Evolutionary conservation across 2,888 invertebrate genomes (phyloP).

Genomic region (Oasisia sp.): DNA sequence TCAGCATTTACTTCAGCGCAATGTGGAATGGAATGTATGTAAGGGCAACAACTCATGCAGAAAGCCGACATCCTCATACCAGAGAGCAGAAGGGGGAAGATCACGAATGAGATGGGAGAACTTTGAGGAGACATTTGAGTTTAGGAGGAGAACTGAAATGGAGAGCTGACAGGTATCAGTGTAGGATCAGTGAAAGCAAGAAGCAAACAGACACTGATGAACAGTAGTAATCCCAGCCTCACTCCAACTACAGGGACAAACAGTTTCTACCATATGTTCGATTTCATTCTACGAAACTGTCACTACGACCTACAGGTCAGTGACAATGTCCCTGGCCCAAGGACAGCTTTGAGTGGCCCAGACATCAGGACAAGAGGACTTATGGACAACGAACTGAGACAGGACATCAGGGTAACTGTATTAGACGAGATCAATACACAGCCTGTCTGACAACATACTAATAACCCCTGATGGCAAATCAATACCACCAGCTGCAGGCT

Average conservation of each 20-base stretch:
- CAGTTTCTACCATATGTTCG: neutral
- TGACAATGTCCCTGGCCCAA: neutral
- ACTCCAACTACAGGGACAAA: too few species aligned
- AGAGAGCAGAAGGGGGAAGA: too few species aligned
- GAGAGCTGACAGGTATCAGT: too few species aligned
- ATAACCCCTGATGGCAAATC: slow-evolving; percentile 1
- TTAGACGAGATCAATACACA: neutral
- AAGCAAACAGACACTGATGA: too few species aligned
- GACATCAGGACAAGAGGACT: neutral
- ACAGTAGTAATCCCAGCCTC: too few species aligned
- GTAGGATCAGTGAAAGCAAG: too few species aligned
- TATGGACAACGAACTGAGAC: neutral
- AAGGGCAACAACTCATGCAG: too few species aligned
- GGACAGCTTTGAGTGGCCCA: neutral
- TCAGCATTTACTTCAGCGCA: neutral
- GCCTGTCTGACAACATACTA: neutral
- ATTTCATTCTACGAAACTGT: neutral
- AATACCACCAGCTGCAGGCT: neutral
- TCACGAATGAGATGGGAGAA: too few species aligned
- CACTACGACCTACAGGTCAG: neutral
- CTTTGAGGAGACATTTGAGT: too few species aligned
- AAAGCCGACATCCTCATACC: too few species aligned
- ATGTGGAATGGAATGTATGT: neutral
- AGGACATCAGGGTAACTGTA: neutral
- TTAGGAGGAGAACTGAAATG: too few species aligned